Conservation (phyloP, 2,797 vertebrate genomes). For the Cirrhinus mrigala region DNA sequence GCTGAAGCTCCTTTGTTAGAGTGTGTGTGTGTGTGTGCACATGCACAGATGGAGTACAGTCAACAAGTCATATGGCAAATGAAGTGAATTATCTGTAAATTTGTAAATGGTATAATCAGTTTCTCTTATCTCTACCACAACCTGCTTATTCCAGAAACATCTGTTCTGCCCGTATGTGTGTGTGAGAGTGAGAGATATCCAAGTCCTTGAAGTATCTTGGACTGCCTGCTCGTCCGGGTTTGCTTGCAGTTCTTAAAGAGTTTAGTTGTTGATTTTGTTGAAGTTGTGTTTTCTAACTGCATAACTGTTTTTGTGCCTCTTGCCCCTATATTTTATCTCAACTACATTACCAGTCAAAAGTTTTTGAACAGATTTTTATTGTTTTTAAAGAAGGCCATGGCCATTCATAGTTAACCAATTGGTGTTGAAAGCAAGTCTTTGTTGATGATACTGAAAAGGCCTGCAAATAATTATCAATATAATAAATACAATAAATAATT, state of each 20-base stretch:
- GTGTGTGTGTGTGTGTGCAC: background rate
- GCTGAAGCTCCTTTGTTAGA: background rate
- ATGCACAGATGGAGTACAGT: conserved; percentile 21
- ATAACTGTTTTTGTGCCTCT: background rate
- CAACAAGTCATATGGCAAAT: conserved; percentile 28
- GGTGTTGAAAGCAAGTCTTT: background rate
- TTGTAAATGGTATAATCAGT: conserved; percentile 24
- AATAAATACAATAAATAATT: no score
- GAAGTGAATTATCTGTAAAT: conserved; percentile 26
- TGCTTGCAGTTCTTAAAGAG: background rate
- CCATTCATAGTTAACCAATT: background rate
- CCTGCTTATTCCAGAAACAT: conserved; percentile 41
- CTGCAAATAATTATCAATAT: no score
- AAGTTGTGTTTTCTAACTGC: background rate
- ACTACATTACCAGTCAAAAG: background rate
- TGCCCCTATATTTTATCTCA: background rate
- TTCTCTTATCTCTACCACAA: conserved; percentile 40
- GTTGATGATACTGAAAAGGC: background rate
- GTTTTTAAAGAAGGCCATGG: no score
- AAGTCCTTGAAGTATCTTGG: background rate
- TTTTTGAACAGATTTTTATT: no score
- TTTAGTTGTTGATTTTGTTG: background rate
- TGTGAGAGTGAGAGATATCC: background rate
- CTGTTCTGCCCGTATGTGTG: conserved; percentile 10
- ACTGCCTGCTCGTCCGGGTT: background rate